Evolutionary conservation across 2,888 invertebrate genomes (phyloP).

Genomic region (Peribatodes rhomboidaria): DNA sequence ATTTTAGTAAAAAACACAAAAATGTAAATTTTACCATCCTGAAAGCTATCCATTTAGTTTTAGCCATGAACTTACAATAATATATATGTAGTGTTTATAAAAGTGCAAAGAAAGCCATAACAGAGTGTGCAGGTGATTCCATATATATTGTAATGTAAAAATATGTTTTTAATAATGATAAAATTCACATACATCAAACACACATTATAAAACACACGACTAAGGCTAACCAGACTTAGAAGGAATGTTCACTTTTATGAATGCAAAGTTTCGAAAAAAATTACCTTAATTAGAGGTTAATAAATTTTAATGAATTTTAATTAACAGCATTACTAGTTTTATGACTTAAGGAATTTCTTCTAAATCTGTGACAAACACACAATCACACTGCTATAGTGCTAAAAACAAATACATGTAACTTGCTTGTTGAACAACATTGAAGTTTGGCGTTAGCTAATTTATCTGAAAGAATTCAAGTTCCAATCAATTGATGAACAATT

Average conservation of each 20-base stretch:
- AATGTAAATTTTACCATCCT: background rate
- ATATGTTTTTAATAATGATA: background rate
- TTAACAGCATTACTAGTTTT: too few relatives aligned
- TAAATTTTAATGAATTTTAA: too few relatives aligned
- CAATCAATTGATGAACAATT: background rate
- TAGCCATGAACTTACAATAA: background rate
- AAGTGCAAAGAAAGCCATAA: too few relatives aligned
- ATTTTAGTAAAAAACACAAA: conserved; percentile 37
- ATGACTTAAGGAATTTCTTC: background rate
- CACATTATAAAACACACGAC: too few relatives aligned
- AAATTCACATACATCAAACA: too few relatives aligned
- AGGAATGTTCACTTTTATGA: too few relatives aligned
- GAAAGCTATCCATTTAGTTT: background rate
- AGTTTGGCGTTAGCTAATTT: conserved; percentile 21
- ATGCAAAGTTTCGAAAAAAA: too few relatives aligned
- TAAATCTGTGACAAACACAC: conserved; percentile 6
- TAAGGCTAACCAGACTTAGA: too few relatives aligned
- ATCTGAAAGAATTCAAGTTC: conserved; percentile 43
- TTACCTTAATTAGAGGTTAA: too few relatives aligned
- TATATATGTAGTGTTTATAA: background rate
- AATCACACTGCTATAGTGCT: background rate
- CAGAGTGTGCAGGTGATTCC: too few relatives aligned
- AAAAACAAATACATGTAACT: conserved; percentile 27
- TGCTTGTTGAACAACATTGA: conserved; percentile 48
- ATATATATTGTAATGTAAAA: background rate